Evolutionary conservation across 2,113 vertebrate species (phyloP).

Genomic region (Blennius ocellaris): DNA sequence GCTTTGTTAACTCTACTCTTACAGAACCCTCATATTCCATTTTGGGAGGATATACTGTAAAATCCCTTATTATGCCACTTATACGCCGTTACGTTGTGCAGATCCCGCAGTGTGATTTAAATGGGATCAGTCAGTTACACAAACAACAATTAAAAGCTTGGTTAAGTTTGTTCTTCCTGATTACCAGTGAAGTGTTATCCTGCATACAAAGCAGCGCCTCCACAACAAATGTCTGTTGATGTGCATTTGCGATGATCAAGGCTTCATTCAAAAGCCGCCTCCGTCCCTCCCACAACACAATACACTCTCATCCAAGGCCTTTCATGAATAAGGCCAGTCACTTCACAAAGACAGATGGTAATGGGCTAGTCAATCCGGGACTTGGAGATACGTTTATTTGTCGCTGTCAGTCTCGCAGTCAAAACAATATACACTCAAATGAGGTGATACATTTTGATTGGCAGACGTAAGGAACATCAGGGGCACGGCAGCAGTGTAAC

Average conservation of each 20-base stretch:
- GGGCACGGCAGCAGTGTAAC: constrained; percentile 41
- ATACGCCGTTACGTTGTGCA: constrained; percentile 49
- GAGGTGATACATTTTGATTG: constrained; percentile 62
- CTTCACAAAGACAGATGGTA: constrained; percentile 63
- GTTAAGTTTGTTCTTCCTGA: constrained; percentile 82
- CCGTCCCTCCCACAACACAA: constrained; percentile 52
- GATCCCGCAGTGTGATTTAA: constrained; percentile 62
- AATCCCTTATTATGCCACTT: constrained; percentile 60
- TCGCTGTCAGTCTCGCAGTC: constrained; percentile 37
- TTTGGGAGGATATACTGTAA: constrained; percentile 47
- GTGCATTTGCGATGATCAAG: constrained; percentile 71
- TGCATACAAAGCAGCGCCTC: constrained; percentile 69
- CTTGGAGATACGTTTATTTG: constrained; percentile 25
- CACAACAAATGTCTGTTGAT: constrained; percentile 63
- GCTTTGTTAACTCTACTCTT: constrained; percentile 45
- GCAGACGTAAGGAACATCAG: constrained; percentile 51
- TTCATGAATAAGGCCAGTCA: constrained; percentile 57
- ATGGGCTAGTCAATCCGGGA: constrained; percentile 38
- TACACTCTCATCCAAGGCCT: constrained; percentile 39
- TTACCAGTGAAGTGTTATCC: constrained; percentile 69
- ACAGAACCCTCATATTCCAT: constrained; percentile 42
- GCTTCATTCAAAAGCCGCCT: constrained; percentile 43
- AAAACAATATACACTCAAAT: constrained; percentile 59
- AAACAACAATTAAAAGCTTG: constrained; percentile 85
- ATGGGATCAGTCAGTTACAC: constrained; percentile 77